Evolutionary conservation across 2,113 vertebrate species (phyloP).

Genomic region (Albula goreensis): DNA sequence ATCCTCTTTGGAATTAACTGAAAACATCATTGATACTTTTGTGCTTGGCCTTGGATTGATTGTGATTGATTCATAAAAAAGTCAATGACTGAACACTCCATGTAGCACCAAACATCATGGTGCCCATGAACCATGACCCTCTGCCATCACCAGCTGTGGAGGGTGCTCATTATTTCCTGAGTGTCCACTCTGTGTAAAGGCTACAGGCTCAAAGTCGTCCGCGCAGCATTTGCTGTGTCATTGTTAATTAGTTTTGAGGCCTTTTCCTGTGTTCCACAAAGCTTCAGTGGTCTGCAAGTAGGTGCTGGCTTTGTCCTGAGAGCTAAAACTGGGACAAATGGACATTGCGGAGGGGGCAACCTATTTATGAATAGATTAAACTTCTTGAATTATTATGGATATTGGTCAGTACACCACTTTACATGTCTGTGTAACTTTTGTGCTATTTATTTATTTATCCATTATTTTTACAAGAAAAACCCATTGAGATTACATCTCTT

Average conservation of each 20-base stretch:
- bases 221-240: not conserved
- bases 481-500: too few species aligned
- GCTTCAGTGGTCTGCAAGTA: not conserved
- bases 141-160: not conserved
- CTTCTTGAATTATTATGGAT: too few species aligned
- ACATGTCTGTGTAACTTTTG: too few species aligned
- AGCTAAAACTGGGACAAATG: not conserved
- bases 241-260: not conserved
- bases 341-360: not conserved
- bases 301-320: not conserved
- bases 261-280: not conserved
- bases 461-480: too few species aligned
- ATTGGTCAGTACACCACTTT: too few species aligned
- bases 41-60: too few species aligned
- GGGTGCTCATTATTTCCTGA: not conserved
- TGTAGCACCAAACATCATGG: too few species aligned
- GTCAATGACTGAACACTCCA: too few species aligned
- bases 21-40: not conserved
- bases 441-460: too few species aligned
- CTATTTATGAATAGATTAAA: too few species aligned
- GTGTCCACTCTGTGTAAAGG: not conserved
- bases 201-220: not conserved
- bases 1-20: not conserved
- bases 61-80: too few species aligned
- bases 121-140: not conserved